phyloP scores from a whole-genome alignment of 2,113 vertebrate species.

The Agelaius tricolor region DNA sequence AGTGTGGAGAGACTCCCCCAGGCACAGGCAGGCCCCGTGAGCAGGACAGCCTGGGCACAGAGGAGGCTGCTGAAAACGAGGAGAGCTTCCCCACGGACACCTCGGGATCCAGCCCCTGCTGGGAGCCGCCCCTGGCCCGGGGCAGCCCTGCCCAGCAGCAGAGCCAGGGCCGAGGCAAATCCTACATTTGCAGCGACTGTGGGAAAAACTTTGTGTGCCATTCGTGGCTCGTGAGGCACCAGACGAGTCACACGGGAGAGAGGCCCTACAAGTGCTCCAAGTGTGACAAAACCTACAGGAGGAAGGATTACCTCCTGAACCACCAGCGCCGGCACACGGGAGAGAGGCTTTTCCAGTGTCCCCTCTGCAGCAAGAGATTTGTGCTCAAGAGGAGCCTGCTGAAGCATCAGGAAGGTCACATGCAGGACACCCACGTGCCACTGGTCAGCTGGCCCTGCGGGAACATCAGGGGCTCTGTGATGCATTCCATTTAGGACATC shows the following conservation, averaged over 20 bases:
- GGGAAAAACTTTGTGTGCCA: conserved; percentile 11
- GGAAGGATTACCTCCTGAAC: conserved; percentile 77
- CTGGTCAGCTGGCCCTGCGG: neutral
- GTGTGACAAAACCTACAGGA: conserved; percentile 76
- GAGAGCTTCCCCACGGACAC: neutral
- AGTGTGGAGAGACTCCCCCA: rapidly evolving
- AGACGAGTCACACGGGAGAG: neutral
- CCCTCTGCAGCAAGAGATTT: conserved; percentile 74
- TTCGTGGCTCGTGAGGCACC: neutral
- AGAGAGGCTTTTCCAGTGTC: conserved; percentile 73
- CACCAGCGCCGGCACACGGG: conserved; percentile 77
- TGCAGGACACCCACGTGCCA: neutral
- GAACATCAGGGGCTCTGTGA: neutral
- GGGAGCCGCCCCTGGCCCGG: conserved; percentile 20
- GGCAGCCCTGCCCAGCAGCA: conserved; percentile 61
- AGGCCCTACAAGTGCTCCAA: conserved; percentile 75
- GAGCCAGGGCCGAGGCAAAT: conserved; percentile 69
- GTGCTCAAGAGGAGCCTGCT: conserved; percentile 78
- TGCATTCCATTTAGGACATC: neutral
- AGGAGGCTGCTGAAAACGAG: neutral
- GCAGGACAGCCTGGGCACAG: neutral
- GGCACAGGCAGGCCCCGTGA: neutral
- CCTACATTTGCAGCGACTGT: neutral
- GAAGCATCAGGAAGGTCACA: conserved; percentile 75
- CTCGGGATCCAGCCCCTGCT: conserved; percentile 46